Evolutionary conservation across 2,797 vertebrate species (phyloP).

Genomic region (Corythornis leucogaster): DNA sequence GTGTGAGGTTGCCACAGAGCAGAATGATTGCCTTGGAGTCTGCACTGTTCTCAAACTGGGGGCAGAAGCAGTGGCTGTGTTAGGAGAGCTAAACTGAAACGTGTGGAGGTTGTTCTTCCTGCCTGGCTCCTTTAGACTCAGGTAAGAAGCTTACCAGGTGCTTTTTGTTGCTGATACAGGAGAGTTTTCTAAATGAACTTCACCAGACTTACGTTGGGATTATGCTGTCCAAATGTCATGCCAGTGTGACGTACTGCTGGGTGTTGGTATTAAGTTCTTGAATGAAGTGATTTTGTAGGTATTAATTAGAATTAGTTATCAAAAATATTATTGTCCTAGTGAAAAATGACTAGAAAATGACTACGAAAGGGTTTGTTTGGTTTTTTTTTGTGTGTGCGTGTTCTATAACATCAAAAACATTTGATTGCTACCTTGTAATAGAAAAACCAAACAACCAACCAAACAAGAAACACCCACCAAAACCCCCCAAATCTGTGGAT

Average conservation of each 20-base stretch:
- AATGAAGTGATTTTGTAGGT: background rate
- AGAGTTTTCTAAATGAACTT: background rate
- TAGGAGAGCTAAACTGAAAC: background rate
- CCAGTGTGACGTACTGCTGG: background rate
- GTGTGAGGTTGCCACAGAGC: background rate
- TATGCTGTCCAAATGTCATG: background rate
- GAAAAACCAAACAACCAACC: too few species aligned
- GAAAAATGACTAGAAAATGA: background rate
- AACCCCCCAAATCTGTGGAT: too few species aligned
- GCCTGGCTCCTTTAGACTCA: background rate
- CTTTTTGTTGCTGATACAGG: background rate
- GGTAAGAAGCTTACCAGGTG: background rate
- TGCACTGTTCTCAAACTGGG: background rate
- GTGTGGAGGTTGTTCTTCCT: background rate
- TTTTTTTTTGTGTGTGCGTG: background rate
- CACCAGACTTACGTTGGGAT: background rate
- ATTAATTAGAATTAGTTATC: background rate
- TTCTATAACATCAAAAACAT: background rate
- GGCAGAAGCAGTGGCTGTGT: background rate
- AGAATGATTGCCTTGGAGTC: background rate
- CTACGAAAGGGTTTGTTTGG: background rate
- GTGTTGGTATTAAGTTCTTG: background rate
- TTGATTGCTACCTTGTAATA: background rate
- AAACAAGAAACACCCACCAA: too few species aligned
- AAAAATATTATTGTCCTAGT: background rate